A percentile compares a stretch with the other conserved stretches of the same genome.
Conservation (phyloP, 2,113 vertebrate species). For the Machaerirhynchus nigripectus region DNA sequence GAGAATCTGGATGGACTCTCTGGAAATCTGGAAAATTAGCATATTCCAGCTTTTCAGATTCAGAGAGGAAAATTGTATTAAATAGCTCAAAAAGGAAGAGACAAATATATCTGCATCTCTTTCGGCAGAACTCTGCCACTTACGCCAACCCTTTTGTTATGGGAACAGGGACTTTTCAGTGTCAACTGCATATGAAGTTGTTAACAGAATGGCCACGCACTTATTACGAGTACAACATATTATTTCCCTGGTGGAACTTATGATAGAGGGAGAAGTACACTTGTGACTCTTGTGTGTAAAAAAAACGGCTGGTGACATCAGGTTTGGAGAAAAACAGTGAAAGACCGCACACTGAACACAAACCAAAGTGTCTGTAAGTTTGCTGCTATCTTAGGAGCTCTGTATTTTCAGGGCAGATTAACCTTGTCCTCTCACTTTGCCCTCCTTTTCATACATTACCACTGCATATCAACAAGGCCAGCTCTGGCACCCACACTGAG, state of each 20-base stretch:
- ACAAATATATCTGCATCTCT: background rate
- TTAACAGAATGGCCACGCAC: background rate
- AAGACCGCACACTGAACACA: background rate
- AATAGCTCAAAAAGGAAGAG: background rate
- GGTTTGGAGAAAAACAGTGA: background rate
- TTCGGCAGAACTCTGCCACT: background rate
- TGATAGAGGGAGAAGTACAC: background rate
- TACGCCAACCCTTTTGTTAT: background rate
- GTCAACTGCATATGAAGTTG: background rate
- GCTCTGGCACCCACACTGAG: background rate
- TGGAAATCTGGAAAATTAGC: background rate
- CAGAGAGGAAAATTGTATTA: background rate
- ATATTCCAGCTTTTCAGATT: background rate
- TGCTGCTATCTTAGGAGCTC: background rate
- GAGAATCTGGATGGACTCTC: background rate
- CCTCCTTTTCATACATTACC: background rate
- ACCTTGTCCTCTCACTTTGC: background rate
- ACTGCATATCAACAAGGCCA: background rate
- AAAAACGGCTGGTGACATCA: rapidly evolving
- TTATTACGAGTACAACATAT: background rate
- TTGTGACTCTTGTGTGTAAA: background rate
- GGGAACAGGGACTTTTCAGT: background rate
- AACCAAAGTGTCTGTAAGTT: background rate
- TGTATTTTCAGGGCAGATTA: background rate
- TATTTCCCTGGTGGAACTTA: background rate